phyloP scores from a whole-genome alignment of 1,140 invertebrate species.

The Anastrepha ludens region DNA sequence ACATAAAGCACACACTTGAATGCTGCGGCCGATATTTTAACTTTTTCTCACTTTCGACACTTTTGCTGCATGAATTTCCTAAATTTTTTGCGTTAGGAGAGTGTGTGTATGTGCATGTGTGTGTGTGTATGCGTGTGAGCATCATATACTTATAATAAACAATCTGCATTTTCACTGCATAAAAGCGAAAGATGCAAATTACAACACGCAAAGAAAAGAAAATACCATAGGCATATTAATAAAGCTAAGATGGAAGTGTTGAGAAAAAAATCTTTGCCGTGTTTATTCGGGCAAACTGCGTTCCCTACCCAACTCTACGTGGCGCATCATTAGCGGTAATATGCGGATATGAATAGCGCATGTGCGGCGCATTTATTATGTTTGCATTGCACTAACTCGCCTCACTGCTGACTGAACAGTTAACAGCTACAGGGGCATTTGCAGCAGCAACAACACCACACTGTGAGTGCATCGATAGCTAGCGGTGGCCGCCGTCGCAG shows the following conservation, averaged over 20 bases:
- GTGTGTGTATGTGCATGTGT: neutral
- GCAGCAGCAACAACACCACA: neutral
- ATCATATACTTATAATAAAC: neutral
- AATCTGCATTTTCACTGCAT: constrained; percentile 32
- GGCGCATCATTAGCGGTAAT: constrained; percentile 49
- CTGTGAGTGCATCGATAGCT: neutral
- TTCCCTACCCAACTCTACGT: neutral
- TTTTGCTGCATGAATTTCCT: constrained; percentile 12
- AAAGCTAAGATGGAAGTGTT: constrained; percentile 9
- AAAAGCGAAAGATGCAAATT: constrained; percentile 43
- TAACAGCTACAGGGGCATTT: constrained; percentile 28
- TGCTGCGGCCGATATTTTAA: no score
- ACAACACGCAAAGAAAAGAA: constrained; percentile 23
- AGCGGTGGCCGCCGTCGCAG: constrained; percentile 7
- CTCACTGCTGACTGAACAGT: neutral
- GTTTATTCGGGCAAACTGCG: neutral
- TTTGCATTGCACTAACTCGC: constrained; percentile 40
- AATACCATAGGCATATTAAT: neutral
- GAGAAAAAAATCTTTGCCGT: neutral
- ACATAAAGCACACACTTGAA: no score
- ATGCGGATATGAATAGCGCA: constrained; percentile 48
- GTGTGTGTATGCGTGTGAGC: neutral
- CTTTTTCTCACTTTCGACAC: constrained; percentile 4
- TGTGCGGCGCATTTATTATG: constrained; percentile 45
- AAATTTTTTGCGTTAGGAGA: neutral